Evolutionary conservation across 2,888 invertebrate species (phyloP).

Genomic region (Sphecodes monilicornis): DNA sequence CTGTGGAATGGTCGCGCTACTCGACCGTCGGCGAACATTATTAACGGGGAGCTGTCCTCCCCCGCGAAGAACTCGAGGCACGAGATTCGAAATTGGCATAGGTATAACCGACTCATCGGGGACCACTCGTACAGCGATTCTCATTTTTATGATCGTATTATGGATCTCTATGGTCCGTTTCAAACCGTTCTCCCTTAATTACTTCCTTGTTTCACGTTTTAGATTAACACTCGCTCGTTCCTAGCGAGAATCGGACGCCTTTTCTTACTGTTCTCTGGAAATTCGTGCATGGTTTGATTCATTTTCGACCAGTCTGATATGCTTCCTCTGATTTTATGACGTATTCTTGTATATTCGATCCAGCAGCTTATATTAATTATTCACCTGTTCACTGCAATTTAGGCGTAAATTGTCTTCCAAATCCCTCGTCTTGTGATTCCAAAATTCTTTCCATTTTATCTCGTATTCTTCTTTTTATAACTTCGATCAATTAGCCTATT

Average conservation of each 20-base stretch:
- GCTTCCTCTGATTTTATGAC: background rate
- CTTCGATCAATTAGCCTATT: too few species aligned
- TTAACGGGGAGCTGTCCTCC: background rate
- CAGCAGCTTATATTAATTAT: too few species aligned
- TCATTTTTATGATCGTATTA: background rate
- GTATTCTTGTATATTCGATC: too few species aligned
- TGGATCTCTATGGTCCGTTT: background rate
- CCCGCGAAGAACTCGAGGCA: background rate
- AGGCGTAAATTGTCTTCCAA: too few species aligned
- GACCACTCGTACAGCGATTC: background rate
- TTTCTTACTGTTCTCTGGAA: background rate
- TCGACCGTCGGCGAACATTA: background rate
- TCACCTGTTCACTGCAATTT: too few species aligned
- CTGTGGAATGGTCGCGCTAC: background rate
- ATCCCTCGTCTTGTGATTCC: too few species aligned
- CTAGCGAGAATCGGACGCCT: background rate
- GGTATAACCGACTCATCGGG: background rate
- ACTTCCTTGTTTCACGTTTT: background rate
- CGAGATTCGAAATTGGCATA: background rate
- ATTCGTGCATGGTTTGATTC: background rate
- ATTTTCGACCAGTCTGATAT: background rate
- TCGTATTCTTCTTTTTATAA: too few species aligned
- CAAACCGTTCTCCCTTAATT: background rate
- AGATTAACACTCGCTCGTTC: background rate
- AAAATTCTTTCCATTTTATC: too few species aligned